Evolutionary conservation across 2,113 vertebrate genomes (phyloP), one percentile per base, ranked within the genome.

Genomic region (Pseudopodoces humilis): DNA sequence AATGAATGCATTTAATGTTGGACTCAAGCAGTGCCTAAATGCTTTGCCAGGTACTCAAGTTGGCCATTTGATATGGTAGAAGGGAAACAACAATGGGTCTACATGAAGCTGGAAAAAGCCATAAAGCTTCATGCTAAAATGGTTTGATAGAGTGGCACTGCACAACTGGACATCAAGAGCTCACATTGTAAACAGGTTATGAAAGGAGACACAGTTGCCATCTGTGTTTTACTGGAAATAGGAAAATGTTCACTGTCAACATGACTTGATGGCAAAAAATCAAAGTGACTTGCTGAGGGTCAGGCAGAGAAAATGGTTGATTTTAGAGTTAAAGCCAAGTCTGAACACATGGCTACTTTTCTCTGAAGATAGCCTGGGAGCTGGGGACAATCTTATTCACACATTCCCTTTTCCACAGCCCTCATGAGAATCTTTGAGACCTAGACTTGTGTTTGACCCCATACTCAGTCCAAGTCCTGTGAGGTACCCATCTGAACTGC

Each of bases 251-350:
- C 41, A 19, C 78, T 79, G 28, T 64, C 87, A 93, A 76, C 49
- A 60, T 49, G 74, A 87, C 44, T 84, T 75, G n/a, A 59, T 64
- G 70, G 74, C 44, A 87, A 79, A 85, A 95, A 90, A 91, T 90
- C 77, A 52, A 52, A 93, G 62, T 55, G 62, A 64, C 37, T 89
- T 79, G 68, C 72, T 64, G 63, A 90, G 87, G 31, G 67, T 85
- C 92, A 89, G 20, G 47, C 87, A 87, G 67, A 68, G 92, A 68
- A 87, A 76, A 82, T 13, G 28, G 31, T 18, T 71, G 56, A 55
- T 90, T 91, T 89, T 62, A 44, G 65, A 63, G 13, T 68, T 52
- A 44, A 87, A 90, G 70, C 84, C 84, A 79, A 93, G 53, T 49
- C 65, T 72, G 58, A 95, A 84, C 11, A 46, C 56, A 47, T 35